Conservation (phyloP, 2,113 vertebrate genomes). For the Triplophysa siluroides region DNA sequence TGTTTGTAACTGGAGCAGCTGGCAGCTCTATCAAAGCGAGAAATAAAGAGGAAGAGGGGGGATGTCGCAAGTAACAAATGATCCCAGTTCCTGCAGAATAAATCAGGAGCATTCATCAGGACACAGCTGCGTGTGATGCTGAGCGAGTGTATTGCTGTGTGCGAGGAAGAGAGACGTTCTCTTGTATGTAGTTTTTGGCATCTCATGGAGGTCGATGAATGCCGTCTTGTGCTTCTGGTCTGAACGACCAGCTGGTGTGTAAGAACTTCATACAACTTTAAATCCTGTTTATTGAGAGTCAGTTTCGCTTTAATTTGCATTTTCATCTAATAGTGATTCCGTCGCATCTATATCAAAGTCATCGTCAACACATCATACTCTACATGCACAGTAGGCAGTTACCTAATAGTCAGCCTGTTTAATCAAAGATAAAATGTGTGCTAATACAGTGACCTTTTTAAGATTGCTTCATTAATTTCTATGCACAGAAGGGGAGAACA, state of each 20-base stretch:
- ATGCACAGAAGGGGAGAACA: no score
- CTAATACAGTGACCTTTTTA: no score
- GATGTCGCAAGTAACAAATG: slow-evolving; percentile 43
- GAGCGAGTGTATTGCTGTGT: neutral
- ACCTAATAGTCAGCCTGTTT: no score
- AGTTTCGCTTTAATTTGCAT: neutral
- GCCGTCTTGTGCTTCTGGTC: slow-evolving; percentile 41
- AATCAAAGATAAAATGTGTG: no score
- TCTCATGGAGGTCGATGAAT: slow-evolving; percentile 46
- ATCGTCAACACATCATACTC: no score
- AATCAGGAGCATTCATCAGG: slow-evolving; percentile 48
- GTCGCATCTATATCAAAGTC: no score
- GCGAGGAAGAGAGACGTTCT: slow-evolving; percentile 21
- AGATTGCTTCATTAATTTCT: no score
- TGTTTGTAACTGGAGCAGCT: slow-evolving; percentile 51
- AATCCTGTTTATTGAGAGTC: slow-evolving; percentile 2
- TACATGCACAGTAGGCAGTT: no score
- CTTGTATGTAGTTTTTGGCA: slow-evolving; percentile 34
- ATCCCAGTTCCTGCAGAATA: slow-evolving; percentile 51
- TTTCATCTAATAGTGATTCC: no score
- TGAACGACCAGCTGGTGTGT: slow-evolving; percentile 43
- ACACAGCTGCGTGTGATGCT: slow-evolving; percentile 56
- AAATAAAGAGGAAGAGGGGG: slow-evolving; percentile 29
- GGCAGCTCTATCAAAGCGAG: slow-evolving; percentile 43
- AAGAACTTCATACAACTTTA: neutral